These are phyloP conservation scores for Tetramorium simillimum DNA, from an alignment of 1,140 invertebrate genomes.

Conservation along the genomic window DNA sequence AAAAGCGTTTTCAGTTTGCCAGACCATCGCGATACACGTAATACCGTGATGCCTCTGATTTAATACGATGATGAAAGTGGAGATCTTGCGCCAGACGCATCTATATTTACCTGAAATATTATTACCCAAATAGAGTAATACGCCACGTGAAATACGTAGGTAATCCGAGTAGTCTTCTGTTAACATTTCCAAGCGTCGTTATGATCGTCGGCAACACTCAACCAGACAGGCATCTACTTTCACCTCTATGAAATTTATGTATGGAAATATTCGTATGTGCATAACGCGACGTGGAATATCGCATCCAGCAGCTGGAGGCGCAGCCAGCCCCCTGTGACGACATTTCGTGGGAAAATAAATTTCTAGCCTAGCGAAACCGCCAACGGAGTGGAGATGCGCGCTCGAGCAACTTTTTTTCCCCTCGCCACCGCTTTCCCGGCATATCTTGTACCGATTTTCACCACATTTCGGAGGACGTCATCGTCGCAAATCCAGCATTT, in stretches of 20 bases:
- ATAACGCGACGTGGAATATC: slow-evolving; percentile 83
- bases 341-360: slow-evolving; percentile 81
- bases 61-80: background rate
- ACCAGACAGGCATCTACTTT: slow-evolving; percentile 72
- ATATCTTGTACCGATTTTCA: slow-evolving; percentile 51
- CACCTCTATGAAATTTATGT: slow-evolving; percentile 80
- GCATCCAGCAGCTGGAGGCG: slow-evolving; percentile 78
- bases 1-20: slow-evolving; percentile 25
- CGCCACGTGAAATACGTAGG: background rate
- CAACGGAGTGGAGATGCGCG: slow-evolving; percentile 77
- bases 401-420: slow-evolving; percentile 76
- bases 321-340: slow-evolving; percentile 74
- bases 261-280: slow-evolving; percentile 81
- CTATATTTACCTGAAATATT: slow-evolving; percentile 23
- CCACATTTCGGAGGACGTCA: slow-evolving; percentile 19
- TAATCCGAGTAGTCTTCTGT: slow-evolving; percentile 29
- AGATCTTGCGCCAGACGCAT: background rate
- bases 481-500: slow-evolving; percentile 43
- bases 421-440: slow-evolving; percentile 21
- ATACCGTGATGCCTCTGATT: background rate
- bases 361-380: slow-evolving; percentile 71
- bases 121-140: background rate
- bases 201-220: slow-evolving; percentile 72
- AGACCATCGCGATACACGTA: slow-evolving; percentile 41
- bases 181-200: slow-evolving; percentile 64